Evolutionary conservation across 2,888 invertebrate species (phyloP).

Genomic region (Auanema sp.): DNA sequence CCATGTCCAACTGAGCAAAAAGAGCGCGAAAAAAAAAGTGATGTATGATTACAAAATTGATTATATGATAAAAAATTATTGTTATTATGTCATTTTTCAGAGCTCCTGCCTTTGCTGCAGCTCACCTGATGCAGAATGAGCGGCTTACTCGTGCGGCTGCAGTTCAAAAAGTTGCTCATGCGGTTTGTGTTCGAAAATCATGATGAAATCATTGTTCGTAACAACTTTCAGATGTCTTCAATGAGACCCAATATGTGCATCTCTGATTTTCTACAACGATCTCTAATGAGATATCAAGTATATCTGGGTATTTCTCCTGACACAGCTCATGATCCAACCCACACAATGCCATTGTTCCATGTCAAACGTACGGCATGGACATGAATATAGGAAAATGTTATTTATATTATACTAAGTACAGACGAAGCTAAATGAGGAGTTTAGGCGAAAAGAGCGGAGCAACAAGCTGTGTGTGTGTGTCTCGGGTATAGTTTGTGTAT

Average conservation of each 20-base stretch:
- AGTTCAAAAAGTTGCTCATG: conserved; percentile 40
- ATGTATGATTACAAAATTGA: no score
- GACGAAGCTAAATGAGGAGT: no score
- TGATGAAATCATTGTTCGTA: neutral
- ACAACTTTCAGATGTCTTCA: conserved; percentile 38
- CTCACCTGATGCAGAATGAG: conserved; percentile 54
- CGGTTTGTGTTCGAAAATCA: conserved; percentile 24
- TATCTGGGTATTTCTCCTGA: conserved; percentile 31
- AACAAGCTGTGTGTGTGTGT: no score
- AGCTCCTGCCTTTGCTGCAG: conserved; percentile 58
- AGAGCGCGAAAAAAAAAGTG: no score
- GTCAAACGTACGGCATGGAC: conserved; percentile 47
- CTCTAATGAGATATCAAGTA: conserved; percentile 51
- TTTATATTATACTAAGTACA: no score
- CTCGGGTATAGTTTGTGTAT: no score
- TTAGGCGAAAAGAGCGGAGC: no score
- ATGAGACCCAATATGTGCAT: conserved; percentile 57
- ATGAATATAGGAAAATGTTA: neutral
- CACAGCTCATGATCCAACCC: conserved; percentile 22
- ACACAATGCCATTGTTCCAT: conserved; percentile 36
- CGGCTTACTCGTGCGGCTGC: conserved; percentile 48
- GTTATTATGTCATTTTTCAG: conserved; percentile 21
- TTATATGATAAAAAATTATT: neutral
- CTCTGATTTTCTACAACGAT: conserved; percentile 56
- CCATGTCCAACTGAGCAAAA: no score